A percentile compares a stretch with the other conserved stretches of the same genome.
Conservation (phyloP, 1,140 invertebrate species). For the Lineus longissimus region DNA sequence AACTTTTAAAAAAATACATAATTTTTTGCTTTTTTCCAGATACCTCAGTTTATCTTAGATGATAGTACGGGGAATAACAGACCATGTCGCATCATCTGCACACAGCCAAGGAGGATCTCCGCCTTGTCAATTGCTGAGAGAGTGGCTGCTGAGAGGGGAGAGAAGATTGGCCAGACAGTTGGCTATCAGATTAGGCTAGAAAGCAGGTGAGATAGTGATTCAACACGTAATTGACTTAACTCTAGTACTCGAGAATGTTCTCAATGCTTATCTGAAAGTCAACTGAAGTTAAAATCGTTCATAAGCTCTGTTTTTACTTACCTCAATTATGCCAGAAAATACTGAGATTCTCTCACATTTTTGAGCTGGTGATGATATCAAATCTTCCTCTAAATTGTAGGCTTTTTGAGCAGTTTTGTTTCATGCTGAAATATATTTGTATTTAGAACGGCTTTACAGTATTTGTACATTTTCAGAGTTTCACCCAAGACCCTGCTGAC, state of each 20-base stretch:
- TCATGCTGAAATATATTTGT: neutral
- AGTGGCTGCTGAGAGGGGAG: constrained; percentile 80
- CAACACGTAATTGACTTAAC: neutral
- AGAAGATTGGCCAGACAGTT: constrained; percentile 79
- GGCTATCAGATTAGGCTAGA: constrained; percentile 85
- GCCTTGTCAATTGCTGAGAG: constrained; percentile 79
- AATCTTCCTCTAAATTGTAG: too few relatives aligned
- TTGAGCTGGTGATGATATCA: too few relatives aligned
- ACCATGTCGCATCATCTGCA: constrained; percentile 83
- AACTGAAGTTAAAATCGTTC: neutral
- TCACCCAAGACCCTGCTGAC: constrained; percentile 77
- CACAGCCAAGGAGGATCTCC: constrained; percentile 85
- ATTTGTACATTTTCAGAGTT: constrained; percentile 58
- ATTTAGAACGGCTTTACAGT: neutral
- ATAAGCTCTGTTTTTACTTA: too few relatives aligned
- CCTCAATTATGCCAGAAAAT: too few relatives aligned
- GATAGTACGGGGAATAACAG: constrained; percentile 63
- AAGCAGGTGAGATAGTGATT: constrained; percentile 48
- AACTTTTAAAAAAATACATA: too few relatives aligned
- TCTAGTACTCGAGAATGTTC: neutral
- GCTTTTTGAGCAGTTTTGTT: too few relatives aligned
- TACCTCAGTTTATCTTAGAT: constrained; percentile 79
- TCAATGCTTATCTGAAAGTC: neutral
- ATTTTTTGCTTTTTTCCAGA: constrained; percentile 24
- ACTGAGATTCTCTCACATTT: too few relatives aligned